A percentile compares a stretch with the other conserved stretches of the same genome.
Conservation (phyloP, 2,113 vertebrate species). For the human region DNA sequence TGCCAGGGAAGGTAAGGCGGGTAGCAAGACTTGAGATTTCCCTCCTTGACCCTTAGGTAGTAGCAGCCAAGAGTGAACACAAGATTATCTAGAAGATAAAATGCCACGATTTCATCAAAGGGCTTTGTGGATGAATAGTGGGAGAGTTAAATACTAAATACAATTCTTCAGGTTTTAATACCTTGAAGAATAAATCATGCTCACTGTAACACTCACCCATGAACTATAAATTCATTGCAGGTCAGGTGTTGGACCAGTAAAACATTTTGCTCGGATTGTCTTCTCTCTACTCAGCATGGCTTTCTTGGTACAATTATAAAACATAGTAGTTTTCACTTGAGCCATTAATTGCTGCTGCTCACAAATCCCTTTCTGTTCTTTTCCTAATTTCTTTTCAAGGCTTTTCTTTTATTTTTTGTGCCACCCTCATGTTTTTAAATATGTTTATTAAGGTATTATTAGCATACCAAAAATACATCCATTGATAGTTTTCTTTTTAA, state of each 20-base stretch:
- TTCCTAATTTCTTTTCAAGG: constrained; percentile 13
- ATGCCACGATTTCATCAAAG: neutral
- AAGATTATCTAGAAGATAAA: neutral
- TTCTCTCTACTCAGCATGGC: neutral
- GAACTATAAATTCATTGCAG: neutral
- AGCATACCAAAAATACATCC: neutral
- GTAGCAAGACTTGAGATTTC: neutral
- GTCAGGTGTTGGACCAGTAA: neutral
- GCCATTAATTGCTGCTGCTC: neutral
- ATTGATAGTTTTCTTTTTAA: neutral
- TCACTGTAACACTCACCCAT: neutral
- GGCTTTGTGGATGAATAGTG: neutral
- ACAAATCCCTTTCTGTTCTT: neutral
- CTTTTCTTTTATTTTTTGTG: constrained; percentile 4
- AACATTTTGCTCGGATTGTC: neutral
- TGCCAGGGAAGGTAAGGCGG: neutral
- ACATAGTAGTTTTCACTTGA: neutral
- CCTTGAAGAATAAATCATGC: neutral
- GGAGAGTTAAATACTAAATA: neutral
- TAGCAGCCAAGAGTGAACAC: neutral
- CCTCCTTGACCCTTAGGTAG: neutral
- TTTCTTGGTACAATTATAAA: constrained; percentile 6
- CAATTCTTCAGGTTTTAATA: neutral
- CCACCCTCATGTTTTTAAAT: neutral
- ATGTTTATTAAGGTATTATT: neutral